These are phyloP conservation scores for Scylla paramamosain DNA, from an alignment of 1,140 invertebrate species.

Conservation along the genomic window DNA sequence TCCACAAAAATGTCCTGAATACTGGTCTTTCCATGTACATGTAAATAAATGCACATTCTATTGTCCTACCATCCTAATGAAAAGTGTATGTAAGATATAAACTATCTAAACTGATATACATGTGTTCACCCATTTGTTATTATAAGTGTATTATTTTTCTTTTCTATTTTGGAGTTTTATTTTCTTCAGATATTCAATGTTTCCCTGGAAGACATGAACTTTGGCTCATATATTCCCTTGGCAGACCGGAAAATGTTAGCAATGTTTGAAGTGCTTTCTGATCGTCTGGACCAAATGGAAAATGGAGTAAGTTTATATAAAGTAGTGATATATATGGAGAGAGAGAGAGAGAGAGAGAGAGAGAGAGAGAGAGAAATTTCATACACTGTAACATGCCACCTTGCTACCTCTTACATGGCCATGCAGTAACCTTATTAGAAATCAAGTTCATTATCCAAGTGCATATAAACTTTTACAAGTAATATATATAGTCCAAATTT, in stretches of 20 bases:
- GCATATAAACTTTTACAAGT: too few relatives aligned
- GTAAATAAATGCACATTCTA: too few relatives aligned
- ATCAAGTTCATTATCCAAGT: too few relatives aligned
- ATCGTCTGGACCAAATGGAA: constrained; percentile 76
- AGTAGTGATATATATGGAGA: background rate
- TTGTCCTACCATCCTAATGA: too few relatives aligned
- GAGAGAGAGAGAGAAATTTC: background rate
- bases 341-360: background rate
- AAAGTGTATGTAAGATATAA: background rate
- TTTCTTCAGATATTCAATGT: constrained; percentile 74
- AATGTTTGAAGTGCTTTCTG: constrained; percentile 76
- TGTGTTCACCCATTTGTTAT: too few relatives aligned
- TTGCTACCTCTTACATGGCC: too few relatives aligned
- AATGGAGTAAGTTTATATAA: constrained; percentile 66
- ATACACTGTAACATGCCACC: background rate
- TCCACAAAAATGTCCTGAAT: too few relatives aligned
- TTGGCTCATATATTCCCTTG: constrained; percentile 61
- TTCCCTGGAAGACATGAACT: constrained; percentile 59
- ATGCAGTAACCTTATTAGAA: too few relatives aligned
- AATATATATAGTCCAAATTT: too few relatives aligned
- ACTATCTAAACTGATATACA: background rate
- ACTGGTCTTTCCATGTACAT: too few relatives aligned
- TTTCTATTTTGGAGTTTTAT: background rate
- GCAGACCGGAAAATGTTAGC: constrained; percentile 72
- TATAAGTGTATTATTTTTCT: too few relatives aligned